A percentile compares a stretch with the other conserved stretches of the same genome.
Conservation (phyloP, 1,140 invertebrate genomes). For the Galendromus occidentalis region DNA sequence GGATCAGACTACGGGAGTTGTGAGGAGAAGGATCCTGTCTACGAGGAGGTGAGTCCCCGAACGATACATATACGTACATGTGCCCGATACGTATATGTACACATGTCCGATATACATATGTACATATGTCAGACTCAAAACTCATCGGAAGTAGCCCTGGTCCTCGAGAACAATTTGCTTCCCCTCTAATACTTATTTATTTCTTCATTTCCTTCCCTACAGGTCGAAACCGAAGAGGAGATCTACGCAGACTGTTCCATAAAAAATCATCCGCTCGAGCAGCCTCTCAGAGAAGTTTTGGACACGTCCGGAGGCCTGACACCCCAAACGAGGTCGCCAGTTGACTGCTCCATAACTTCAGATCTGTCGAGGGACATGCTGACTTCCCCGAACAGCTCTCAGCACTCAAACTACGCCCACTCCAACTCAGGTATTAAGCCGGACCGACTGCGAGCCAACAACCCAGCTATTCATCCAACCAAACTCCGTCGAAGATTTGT, state of each 20-base stretch:
- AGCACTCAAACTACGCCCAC: constrained; percentile 1
- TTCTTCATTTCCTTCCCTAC: too few species aligned
- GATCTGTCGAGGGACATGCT: neutral
- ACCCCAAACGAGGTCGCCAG: neutral
- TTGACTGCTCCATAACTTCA: constrained; percentile 3
- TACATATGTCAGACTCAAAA: too few species aligned
- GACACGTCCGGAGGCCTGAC: neutral
- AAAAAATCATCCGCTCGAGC: neutral
- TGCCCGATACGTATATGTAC: too few species aligned
- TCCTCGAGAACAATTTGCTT: too few species aligned
- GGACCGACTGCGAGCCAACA: neutral
- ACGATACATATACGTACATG: too few species aligned
- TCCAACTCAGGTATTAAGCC: neutral
- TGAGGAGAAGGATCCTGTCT: constrained; percentile 6
- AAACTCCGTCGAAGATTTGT: too few species aligned
- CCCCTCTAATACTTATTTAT: too few species aligned
- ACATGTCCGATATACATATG: too few species aligned
- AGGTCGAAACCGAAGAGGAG: constrained; percentile 4
- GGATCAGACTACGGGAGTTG: constrained; percentile 9
- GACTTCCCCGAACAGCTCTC: constrained; percentile 2
- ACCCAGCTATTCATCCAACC: too few species aligned
- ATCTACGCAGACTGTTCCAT: constrained; percentile 8
- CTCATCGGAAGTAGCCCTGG: too few species aligned
- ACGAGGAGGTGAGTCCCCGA: neutral
- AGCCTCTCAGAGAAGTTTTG: neutral